A percentile compares a stretch with the other conserved stretches of the same genome.
These are phyloP conservation scores for Acestrorhynchus altus DNA, from an alignment of 2,797 vertebrate genomes.

Conservation along the genomic window DNA sequence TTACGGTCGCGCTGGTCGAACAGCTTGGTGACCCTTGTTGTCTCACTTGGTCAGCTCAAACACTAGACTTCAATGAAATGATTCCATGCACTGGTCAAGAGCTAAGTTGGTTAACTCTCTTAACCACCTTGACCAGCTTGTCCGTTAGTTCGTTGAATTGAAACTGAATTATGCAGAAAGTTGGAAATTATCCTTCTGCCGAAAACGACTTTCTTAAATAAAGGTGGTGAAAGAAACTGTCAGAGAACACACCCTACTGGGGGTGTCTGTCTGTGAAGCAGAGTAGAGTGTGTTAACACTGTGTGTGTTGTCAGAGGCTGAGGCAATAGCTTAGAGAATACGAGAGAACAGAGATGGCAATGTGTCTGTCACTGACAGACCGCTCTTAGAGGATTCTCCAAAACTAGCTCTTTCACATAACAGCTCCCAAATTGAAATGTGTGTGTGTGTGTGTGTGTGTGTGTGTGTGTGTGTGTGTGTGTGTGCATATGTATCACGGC, in stretches of 20 bases:
- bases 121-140: no score
- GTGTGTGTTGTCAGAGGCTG: neutral
- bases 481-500: no score
- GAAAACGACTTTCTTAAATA: neutral
- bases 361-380: neutral
- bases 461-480: neutral
- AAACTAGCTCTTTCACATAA: neutral
- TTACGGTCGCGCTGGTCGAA: no score
- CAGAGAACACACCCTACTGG: neutral
- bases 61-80: no score
- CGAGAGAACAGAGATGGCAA: neutral
- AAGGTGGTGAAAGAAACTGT: neutral
- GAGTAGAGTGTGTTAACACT: slow-evolving; percentile 3
- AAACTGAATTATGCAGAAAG: no score
- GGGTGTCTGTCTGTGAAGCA: neutral
- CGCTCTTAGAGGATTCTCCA: neutral
- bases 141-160: no score
- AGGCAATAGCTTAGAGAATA: slow-evolving; percentile 2
- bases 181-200: neutral
- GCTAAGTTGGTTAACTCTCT: no score
- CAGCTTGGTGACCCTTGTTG: no score
- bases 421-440: neutral
- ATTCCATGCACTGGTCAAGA: no score
- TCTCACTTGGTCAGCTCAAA: no score
- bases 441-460: neutral